phyloP scores from a whole-genome alignment of 2,113 vertebrate genomes.

The Nycticryphes semicollaris region DNA sequence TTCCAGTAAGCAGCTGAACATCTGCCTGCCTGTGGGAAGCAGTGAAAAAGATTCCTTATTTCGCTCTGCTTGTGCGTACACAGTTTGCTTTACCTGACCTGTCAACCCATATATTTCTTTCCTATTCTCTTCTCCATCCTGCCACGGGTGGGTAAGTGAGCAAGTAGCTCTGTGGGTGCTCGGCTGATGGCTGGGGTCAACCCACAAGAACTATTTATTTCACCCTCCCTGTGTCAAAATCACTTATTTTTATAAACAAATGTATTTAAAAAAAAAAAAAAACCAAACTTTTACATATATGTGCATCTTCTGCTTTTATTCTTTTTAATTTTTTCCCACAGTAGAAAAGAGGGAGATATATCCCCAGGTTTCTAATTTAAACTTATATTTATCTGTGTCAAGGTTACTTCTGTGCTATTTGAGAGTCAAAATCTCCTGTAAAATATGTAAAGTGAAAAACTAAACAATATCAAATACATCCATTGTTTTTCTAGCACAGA shows the following conservation, averaged over 20 bases:
- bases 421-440: neutral
- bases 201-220: neutral
- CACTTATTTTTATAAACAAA: neutral
- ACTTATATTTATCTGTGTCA: neutral
- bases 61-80: neutral
- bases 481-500: neutral
- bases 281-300: neutral
- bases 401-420: neutral
- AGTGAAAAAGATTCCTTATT: neutral
- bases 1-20: neutral
- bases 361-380: neutral
- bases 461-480: neutral
- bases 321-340: neutral
- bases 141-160: neutral
- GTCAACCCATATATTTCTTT: neutral
- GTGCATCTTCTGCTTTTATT: neutral
- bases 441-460: neutral
- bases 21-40: neutral
- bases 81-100: neutral
- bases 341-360: neutral
- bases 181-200: neutral
- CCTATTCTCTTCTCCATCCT: neutral
- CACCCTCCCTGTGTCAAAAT: neutral
- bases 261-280: neutral
- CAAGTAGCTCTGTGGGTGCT: neutral